Conservation (phyloP, 2,113 vertebrate species). For the Nerophis lumbriciformis region DNA sequence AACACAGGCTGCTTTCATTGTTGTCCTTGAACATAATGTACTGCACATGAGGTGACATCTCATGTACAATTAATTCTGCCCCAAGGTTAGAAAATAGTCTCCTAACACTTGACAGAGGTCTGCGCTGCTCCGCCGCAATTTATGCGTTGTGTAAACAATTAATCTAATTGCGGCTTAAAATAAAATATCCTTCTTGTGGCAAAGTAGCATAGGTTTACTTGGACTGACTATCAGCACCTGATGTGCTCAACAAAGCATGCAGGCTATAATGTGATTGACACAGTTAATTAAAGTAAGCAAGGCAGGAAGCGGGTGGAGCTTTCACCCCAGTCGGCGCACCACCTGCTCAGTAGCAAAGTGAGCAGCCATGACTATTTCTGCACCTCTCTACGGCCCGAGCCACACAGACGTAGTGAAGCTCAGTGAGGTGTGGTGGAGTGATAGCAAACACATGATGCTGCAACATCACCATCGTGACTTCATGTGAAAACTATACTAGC, state of each 20-base stretch:
- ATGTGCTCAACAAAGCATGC: not conserved
- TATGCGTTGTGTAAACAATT: too few species aligned
- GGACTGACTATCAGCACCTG: too few species aligned
- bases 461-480: not conserved
- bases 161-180: too few species aligned
- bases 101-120: too few species aligned
- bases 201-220: too few species aligned
- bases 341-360: constrained; percentile 43
- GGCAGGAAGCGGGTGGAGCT: constrained; percentile 13
- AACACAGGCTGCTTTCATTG: too few species aligned
- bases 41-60: too few species aligned
- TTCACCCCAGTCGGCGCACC: constrained; percentile 54
- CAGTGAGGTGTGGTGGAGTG: constrained; percentile 32
- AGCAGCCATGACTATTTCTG: constrained; percentile 11
- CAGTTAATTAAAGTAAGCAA: constrained; percentile 11
- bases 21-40: too few species aligned
- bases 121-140: too few species aligned
- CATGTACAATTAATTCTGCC: too few species aligned
- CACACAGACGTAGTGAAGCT: constrained; percentile 27
- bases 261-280: not conserved
- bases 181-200: too few species aligned
- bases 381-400: constrained; percentile 12
- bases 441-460: constrained; percentile 12
- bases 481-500: constrained; percentile 24
- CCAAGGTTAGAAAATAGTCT: too few species aligned